A percentile compares a stretch with the other conserved stretches of the same genome.
Evolutionary conservation across 2,888 invertebrate species (phyloP).

Genomic region (Tenthredo livida): DNA sequence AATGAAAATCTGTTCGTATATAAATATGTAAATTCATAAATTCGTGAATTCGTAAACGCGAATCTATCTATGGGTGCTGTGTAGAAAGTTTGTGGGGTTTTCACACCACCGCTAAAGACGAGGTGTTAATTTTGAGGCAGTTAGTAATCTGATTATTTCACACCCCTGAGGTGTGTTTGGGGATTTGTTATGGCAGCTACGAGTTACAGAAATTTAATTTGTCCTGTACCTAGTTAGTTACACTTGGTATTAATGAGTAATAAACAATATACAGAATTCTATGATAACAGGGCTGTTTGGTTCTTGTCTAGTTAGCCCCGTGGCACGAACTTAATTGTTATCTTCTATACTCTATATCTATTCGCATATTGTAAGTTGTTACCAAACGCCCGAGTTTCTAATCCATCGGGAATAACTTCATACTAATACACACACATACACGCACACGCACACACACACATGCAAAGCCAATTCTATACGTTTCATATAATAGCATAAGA

Average conservation of each 20-base stretch:
- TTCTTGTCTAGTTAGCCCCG: slow-evolving; percentile 24
- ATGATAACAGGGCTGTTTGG: neutral
- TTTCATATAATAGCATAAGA: neutral
- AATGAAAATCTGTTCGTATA: neutral
- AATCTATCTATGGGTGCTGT: no score
- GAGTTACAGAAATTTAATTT: slow-evolving; percentile 29
- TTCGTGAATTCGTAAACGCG: neutral
- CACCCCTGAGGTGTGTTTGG: neutral
- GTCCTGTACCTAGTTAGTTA: neutral
- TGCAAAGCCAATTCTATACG: neutral
- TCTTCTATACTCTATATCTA: slow-evolving; percentile 2
- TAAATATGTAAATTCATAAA: neutral
- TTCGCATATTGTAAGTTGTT: slow-evolving; percentile 38
- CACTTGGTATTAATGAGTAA: slow-evolving; percentile 15
- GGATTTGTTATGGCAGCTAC: neutral
- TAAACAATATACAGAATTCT: slow-evolving; percentile 4
- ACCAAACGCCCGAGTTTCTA: neutral
- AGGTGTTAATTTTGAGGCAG: slow-evolving; percentile 10
- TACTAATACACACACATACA: neutral
- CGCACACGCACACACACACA: neutral
- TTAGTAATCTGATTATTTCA: slow-evolving; percentile 16
- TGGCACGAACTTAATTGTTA: slow-evolving; percentile 20
- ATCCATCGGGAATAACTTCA: slow-evolving; percentile 3
- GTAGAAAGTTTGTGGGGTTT: neutral
- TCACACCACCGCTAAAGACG: neutral